phyloP scores from a whole-genome alignment of 2,113 vertebrate genomes.

The Alethe diademata region DNA sequence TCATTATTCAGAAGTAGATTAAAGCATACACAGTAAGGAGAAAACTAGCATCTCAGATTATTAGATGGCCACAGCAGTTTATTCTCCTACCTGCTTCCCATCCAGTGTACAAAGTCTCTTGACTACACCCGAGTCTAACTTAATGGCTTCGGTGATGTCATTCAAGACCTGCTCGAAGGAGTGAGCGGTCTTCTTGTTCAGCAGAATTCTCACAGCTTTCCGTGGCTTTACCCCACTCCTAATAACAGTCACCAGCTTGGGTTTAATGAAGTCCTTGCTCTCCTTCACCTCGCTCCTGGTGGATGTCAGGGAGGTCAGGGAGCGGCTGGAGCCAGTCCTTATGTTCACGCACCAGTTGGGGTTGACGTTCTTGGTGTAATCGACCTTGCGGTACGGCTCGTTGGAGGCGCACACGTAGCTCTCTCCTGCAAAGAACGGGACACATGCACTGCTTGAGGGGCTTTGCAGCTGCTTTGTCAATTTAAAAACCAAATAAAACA shows the following conservation, averaged over 20 bases:
- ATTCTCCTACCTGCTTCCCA: conserved; percentile 89
- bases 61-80: not conserved
- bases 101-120: conserved; percentile 94
- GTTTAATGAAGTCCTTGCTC: conserved; percentile 94
- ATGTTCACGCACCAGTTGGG: conserved; percentile 96
- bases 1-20: not conserved
- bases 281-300: conserved; percentile 84
- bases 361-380: conserved; percentile 94
- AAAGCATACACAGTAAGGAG: not conserved
- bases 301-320: conserved; percentile 77
- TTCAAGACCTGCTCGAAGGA: conserved; percentile 97
- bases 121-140: conserved; percentile 93
- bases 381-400: conserved; percentile 89
- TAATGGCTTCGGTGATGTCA: conserved; percentile 97
- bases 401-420: conserved; percentile 98
- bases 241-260: conserved; percentile 96
- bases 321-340: conserved; percentile 80
- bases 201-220: conserved; percentile 93
- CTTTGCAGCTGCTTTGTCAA: not conserved
- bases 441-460: not conserved
- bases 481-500: not conserved
- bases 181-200: conserved; percentile 98
- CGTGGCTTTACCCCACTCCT: conserved; percentile 94
- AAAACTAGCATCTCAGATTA: not conserved
- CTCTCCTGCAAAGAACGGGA: conserved; percentile 80